Evolutionary conservation across 2,797 vertebrate species (phyloP).

Genomic region (Enteromius paludinosus): DNA sequence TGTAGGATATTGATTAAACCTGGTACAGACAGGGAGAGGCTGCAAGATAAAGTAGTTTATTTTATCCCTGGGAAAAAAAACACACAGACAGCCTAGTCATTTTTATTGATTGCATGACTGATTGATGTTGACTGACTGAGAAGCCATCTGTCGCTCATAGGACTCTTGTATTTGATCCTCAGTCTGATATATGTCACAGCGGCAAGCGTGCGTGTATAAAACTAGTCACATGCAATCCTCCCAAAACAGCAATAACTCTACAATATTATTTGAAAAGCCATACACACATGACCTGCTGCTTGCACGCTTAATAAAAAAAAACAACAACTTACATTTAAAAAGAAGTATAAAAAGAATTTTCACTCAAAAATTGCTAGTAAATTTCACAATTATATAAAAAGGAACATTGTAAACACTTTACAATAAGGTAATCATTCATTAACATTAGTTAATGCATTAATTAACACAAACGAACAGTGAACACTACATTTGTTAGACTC

Average conservation of each 20-base stretch:
- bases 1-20: conserved; percentile 32
- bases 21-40: not conserved
- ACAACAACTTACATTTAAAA: not conserved
- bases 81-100: conserved; percentile 30
- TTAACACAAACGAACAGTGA: too few species aligned
- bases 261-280: not conserved
- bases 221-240: not conserved
- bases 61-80: conserved; percentile 22
- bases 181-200: conserved; percentile 34
- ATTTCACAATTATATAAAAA: not conserved
- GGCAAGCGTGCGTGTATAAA: not conserved
- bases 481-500: too few species aligned
- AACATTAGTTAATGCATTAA: too few species aligned
- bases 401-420: not conserved
- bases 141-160: conserved; percentile 48
- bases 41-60: conserved; percentile 32
- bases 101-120: conserved; percentile 52
- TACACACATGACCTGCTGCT: too few species aligned
- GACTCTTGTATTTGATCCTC: conserved; percentile 28
- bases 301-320: not conserved
- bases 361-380: not conserved
- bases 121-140: conserved; percentile 50
- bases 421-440: too few species aligned
- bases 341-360: not conserved
- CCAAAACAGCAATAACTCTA: not conserved